Base-by-base conservation (phyloP, 2,113 vertebrate species). In the Mesembrinibis cayennensis region DNA sequence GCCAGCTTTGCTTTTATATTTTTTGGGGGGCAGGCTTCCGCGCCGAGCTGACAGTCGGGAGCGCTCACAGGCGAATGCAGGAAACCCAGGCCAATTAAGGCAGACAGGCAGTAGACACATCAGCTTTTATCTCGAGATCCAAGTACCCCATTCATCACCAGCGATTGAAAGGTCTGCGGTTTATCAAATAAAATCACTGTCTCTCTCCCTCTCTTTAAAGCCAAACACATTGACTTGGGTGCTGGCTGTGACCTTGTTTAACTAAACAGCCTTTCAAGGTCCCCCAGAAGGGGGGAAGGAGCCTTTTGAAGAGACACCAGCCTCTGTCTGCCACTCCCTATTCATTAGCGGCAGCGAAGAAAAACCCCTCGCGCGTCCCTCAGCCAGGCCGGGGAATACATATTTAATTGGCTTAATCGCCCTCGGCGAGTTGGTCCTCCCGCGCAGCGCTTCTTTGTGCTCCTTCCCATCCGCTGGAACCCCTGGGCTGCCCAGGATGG, bases 141-240 rank as follows among this genome's bases (percentile, higher is more conserved):
- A 87, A 94, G 92, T 63, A 69, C 67, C 71, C 91, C 56, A 63
- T 89, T 97, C 91, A 91, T 93, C 94, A 82, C 42, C 62, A 93
- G 34, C 16, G 6, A 74, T 53, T 94, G 87, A 93, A 80, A 93
- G 80, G 66, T 83, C 82, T 96, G 62, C 5, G 16, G 87, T 92
- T 95, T 93, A 95, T 97, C 92, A 97, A 91, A 91, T 59, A 86
- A 94, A 95, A 90, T 95, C 95, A 91, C 65, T 89, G 90, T 89
- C 93, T 95, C 73, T 72, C 79, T 76, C 83, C 40, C 71, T 61
- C 74, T 65, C 83, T 87, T 91, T 74, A 87, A 91, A 91, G 36
- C 77, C 59, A 74, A 52, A 66, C 50, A 76, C 81, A 40, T 79
- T 83, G 74, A 90, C 82, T 92, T 87, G 65, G 87, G 94, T 87